Evolutionary conservation across 35 echinoderm and acorn worm species (phyloP).

Genomic region (Hemicentrotus pulcherrimus): DNA sequence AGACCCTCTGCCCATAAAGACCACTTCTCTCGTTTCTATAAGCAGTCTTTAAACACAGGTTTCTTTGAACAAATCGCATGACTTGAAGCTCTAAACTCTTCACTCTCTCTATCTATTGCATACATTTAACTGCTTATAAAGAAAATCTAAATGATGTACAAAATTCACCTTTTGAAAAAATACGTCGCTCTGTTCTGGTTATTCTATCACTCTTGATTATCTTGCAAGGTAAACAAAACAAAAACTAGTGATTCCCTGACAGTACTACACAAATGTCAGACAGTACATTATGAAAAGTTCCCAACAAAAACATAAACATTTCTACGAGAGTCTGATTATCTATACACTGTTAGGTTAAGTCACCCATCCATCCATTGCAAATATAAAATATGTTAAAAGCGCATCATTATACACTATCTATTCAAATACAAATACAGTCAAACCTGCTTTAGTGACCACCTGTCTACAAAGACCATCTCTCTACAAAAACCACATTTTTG

Average conservation of each 20-base stretch:
- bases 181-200: background rate
- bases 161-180: background rate
- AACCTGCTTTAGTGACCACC: too few relatives aligned
- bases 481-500: too few relatives aligned
- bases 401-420: background rate
- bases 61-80: too few relatives aligned
- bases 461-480: too few relatives aligned
- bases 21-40: too few relatives aligned
- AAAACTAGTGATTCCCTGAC: background rate
- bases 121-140: background rate
- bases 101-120: too few relatives aligned
- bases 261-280: background rate
- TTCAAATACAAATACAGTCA: background rate
- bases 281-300: background rate
- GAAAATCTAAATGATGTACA: background rate
- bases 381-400: constrained; percentile 13
- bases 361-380: background rate
- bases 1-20: too few relatives aligned
- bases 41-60: too few relatives aligned
- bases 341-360: background rate
- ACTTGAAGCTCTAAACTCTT: too few relatives aligned
- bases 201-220: background rate
- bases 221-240: background rate
- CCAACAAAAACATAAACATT: background rate
- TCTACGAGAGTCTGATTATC: background rate